phyloP scores from a whole-genome alignment of 1,140 invertebrate species.

The Drosophila rufa region DNA sequence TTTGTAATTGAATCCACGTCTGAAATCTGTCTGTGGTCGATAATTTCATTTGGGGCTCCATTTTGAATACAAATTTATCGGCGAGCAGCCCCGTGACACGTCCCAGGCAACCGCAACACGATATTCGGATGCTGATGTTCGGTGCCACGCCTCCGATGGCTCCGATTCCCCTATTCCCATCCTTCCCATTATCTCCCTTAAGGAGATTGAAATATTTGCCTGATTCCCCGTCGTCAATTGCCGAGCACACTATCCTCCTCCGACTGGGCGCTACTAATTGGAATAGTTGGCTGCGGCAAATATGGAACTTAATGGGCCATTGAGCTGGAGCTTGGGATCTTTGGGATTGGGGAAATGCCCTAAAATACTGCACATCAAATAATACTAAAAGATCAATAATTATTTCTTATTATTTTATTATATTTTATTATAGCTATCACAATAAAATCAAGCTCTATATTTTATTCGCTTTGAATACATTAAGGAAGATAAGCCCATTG shows the following conservation, averaged over 20 bases:
- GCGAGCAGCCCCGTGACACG: constrained; percentile 24
- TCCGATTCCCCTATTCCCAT: not conserved
- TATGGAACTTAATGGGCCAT: constrained; percentile 8
- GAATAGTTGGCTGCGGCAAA: constrained; percentile 28
- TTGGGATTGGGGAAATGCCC: not conserved
- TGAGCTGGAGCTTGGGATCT: not conserved
- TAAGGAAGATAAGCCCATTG: no score
- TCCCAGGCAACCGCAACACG: constrained; percentile 39
- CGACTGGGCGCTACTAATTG: constrained; percentile 29
- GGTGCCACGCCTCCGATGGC: constrained; percentile 5
- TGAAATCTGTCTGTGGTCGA: constrained; percentile 80
- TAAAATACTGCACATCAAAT: not conserved
- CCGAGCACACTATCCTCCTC: not conserved
- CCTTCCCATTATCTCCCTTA: not conserved
- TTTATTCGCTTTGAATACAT: no score
- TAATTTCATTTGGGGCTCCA: constrained; percentile 74
- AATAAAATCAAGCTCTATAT: no score
- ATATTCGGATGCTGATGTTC: constrained; percentile 33
- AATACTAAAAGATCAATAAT: no score
- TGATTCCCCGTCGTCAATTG: constrained; percentile 22
- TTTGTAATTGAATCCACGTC: constrained; percentile 82
- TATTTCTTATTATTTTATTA: no score
- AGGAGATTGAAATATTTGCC: constrained; percentile 33
- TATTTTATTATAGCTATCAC: no score
- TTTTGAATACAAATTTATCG: constrained; percentile 78